Conservation (phyloP, 2,888 invertebrate genomes). For the Acanthopleura granulata region DNA sequence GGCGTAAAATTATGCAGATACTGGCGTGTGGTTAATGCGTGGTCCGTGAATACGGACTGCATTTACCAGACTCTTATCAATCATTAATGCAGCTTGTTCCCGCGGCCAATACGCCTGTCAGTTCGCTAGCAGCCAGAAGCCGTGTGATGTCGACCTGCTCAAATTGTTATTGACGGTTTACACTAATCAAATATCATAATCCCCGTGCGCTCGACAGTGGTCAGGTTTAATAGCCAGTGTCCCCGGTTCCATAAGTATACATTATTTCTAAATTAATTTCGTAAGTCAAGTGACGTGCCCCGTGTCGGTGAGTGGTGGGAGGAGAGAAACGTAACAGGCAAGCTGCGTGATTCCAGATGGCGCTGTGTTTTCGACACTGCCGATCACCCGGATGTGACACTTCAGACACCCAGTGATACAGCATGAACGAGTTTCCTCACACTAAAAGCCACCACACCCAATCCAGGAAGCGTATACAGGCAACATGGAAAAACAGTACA, state of each 20-base stretch:
- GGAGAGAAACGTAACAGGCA: no score
- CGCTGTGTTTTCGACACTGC: no score
- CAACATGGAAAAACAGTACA: no score
- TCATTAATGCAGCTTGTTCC: conserved; percentile 12
- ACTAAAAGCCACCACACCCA: no score
- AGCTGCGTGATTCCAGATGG: no score
- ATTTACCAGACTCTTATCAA: conserved; percentile 7
- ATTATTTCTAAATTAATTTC: conserved; percentile 20
- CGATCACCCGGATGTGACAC: no score
- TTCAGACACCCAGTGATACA: no score
- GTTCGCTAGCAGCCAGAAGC: background rate
- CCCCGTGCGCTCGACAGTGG: background rate
- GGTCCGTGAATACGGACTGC: background rate
- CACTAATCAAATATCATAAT: conserved; percentile 13
- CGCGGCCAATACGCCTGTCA: conserved; percentile 3
- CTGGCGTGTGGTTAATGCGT: conserved; percentile 2
- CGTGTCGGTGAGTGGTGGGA: background rate
- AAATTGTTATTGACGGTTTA: conserved; percentile 9
- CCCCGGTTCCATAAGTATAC: background rate
- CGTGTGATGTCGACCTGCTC: conserved; percentile 13
- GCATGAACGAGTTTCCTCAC: no score
- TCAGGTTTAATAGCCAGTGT: background rate
- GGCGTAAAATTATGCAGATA: conserved; percentile 5
- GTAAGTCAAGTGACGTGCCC: conserved; percentile 11
- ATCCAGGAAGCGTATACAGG: no score